Conservation (phyloP, 2,113 vertebrate genomes). For the Gavialis gangeticus region DNA sequence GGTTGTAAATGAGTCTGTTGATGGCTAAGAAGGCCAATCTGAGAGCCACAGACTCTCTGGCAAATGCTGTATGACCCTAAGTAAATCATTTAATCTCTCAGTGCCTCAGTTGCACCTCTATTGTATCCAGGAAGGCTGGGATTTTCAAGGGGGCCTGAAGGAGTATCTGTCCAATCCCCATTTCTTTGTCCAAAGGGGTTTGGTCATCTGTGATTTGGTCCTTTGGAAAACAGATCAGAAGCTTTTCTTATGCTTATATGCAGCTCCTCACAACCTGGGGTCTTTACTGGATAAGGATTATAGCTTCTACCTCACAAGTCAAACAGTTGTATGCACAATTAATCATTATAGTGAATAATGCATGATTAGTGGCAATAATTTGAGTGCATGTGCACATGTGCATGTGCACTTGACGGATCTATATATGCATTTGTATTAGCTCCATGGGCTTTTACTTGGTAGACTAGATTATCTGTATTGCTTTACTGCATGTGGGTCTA, state of each 20-base stretch:
- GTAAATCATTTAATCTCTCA: constrained; percentile 3
- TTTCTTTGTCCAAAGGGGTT: neutral
- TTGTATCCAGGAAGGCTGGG: constrained; percentile 31
- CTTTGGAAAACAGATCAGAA: neutral
- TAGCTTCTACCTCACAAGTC: neutral
- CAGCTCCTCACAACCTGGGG: neutral
- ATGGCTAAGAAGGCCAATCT: no score
- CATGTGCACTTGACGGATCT: neutral
- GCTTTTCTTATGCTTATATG: neutral
- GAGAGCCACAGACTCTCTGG: no score
- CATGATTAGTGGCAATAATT: neutral
- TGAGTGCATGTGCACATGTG: neutral
- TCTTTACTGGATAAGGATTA: neutral
- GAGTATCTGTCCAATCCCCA: constrained; percentile 1
- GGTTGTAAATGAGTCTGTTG: no score
- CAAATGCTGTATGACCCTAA: neutral
- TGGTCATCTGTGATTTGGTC: neutral
- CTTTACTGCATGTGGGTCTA: constrained; percentile 22
- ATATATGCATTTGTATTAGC: constrained; percentile 6
- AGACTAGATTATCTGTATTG: constrained; percentile 45
- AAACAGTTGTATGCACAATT: neutral
- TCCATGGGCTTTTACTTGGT: constrained; percentile 65
- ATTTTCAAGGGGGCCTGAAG: constrained; percentile 15
- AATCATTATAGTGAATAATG: neutral
- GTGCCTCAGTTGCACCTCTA: neutral